Evolutionary conservation across 1,140 invertebrate genomes (phyloP).

Genomic region (Carposina sasakii): DNA sequence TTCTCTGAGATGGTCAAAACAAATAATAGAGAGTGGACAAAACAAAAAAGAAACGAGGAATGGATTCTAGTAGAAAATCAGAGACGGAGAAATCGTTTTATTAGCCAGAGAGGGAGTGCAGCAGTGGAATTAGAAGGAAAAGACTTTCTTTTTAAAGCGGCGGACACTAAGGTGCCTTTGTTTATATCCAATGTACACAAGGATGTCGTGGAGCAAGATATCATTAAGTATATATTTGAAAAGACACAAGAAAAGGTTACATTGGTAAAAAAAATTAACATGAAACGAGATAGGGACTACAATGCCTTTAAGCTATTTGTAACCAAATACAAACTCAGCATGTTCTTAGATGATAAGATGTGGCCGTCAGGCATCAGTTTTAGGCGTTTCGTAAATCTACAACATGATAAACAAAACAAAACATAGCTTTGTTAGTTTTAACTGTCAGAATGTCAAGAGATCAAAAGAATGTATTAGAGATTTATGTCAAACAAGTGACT

Average conservation of each 20-base stretch:
- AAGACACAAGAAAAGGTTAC: conserved; percentile 4
- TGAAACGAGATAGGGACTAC: conserved; percentile 1
- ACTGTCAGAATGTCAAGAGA: too few relatives aligned
- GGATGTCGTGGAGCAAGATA: background rate
- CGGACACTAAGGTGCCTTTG: background rate
- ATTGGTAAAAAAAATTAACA: background rate
- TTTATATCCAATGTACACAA: conserved; percentile 6
- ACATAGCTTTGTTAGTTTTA: too few relatives aligned
- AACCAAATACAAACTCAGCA: background rate
- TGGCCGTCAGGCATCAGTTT: conserved; percentile 7
- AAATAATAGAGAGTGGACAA: too few relatives aligned
- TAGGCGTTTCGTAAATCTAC: conserved; percentile 1
- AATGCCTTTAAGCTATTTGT: conserved; percentile 9
- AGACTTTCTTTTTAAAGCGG: conserved; percentile 15
- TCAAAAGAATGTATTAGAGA: too few relatives aligned
- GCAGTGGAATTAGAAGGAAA: too few relatives aligned
- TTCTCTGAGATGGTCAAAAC: too few relatives aligned
- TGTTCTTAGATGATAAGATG: conserved; percentile 4
- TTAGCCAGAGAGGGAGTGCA: too few relatives aligned
- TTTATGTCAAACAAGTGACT: too few relatives aligned
- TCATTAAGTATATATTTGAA: conserved; percentile 7
- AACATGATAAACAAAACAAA: too few relatives aligned
- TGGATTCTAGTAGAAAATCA: too few relatives aligned
- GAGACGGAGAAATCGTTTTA: too few relatives aligned
- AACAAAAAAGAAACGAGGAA: too few relatives aligned